A percentile compares a stretch with the other conserved stretches of the same genome.
phyloP scores from a whole-genome alignment of 2,888 invertebrate species.

The Nomada goodeniana region DNA sequence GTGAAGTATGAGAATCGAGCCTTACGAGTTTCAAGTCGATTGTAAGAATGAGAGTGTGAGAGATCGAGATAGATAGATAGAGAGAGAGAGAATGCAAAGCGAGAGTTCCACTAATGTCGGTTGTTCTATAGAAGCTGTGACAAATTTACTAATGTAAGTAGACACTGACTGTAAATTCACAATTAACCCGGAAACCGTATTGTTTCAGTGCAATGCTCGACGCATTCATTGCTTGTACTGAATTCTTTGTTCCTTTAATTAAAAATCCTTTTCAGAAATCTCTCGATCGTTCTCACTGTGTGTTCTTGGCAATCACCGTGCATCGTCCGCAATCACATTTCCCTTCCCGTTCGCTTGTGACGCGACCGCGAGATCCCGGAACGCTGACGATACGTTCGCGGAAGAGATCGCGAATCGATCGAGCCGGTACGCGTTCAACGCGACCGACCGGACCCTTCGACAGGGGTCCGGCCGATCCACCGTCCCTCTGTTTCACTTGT shows the following conservation, averaged over 20 bases:
- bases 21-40: slow-evolving; percentile 18
- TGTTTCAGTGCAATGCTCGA: slow-evolving; percentile 23
- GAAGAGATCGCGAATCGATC: neutral
- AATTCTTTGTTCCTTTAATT: slow-evolving; percentile 42
- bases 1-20: slow-evolving; percentile 10
- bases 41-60: neutral
- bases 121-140: slow-evolving; percentile 38
- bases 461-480: neutral
- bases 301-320: neutral
- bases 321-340: neutral
- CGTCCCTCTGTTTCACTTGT: neutral
- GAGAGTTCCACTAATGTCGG: slow-evolving; percentile 25
- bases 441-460: neutral
- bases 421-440: neutral
- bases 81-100: slow-evolving; percentile 9
- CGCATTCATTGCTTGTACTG: slow-evolving; percentile 39
- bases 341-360: neutral
- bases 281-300: slow-evolving; percentile 26
- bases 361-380: too few species aligned
- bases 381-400: neutral
- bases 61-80: neutral
- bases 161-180: slow-evolving; percentile 27
- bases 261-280: slow-evolving; percentile 46
- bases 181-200: neutral
- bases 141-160: slow-evolving; percentile 37